A percentile compares a stretch with the other conserved stretches of the same genome.
Evolutionary conservation across 2,113 vertebrate genomes (phyloP).

Genomic region (Megaceryle maxima): DNA sequence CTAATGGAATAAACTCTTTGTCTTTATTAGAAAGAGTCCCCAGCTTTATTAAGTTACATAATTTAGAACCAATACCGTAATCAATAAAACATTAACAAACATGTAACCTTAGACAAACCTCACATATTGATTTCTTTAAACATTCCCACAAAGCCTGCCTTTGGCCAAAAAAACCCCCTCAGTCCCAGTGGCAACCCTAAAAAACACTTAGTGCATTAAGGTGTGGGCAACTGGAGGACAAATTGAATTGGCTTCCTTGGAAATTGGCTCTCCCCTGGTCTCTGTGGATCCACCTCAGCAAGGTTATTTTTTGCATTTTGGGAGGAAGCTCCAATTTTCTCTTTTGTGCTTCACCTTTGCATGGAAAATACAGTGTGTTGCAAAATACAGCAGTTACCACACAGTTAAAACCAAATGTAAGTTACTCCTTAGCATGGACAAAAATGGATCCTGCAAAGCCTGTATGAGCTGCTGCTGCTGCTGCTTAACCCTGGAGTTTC

Average conservation of each 20-base stretch:
- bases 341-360: background rate
- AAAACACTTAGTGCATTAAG: background rate
- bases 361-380: background rate
- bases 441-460: background rate
- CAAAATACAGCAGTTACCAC: background rate
- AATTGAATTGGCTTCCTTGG: background rate
- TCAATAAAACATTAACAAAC: constrained; percentile 80
- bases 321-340: background rate
- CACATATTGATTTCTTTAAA: constrained; percentile 68
- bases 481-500: background rate
- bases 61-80: constrained; percentile 71
- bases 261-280: background rate
- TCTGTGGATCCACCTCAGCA: background rate
- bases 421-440: background rate
- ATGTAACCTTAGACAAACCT: constrained; percentile 69
- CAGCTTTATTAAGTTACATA: constrained; percentile 76
- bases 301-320: background rate
- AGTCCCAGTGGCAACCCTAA: background rate
- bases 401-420: background rate
- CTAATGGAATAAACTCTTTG: constrained; percentile 73
- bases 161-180: background rate
- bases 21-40: constrained; percentile 63
- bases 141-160: constrained; percentile 51
- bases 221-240: background rate
- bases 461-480: background rate